Conservation (phyloP, 1,140 invertebrate genomes). For the Pogonomyrmex californicus region DNA sequence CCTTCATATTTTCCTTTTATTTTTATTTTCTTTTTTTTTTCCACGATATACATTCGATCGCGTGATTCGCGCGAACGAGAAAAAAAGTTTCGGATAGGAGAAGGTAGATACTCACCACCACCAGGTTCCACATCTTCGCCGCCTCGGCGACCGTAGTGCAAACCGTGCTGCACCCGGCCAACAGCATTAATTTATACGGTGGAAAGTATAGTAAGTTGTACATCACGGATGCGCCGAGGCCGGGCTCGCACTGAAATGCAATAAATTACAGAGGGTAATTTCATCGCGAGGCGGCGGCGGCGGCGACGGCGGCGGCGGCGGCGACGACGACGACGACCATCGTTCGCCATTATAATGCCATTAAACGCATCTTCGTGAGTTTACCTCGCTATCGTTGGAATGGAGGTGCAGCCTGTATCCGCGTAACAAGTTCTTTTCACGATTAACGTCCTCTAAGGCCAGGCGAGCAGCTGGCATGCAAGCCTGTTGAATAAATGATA, state of each 20-base stretch:
- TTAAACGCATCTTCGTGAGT: constrained; percentile 66
- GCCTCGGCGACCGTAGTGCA: constrained; percentile 99
- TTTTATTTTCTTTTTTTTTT: not conserved
- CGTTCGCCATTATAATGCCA: not conserved
- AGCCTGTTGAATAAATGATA: constrained; percentile 86
- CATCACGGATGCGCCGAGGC: constrained; percentile 98
- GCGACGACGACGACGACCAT: not conserved
- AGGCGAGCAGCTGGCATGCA: constrained; percentile 98
- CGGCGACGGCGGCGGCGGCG: not conserved
- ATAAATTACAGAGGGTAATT: constrained; percentile 46
- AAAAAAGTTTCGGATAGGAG: not conserved
- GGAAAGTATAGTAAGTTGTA: constrained; percentile 99
- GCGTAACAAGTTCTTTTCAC: constrained; percentile 94
- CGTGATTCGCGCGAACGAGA: not conserved
- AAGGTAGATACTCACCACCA: constrained; percentile 93
- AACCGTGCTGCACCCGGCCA: constrained; percentile 99
- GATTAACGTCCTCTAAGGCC: constrained; percentile 98
- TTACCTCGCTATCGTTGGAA: constrained; percentile 99
- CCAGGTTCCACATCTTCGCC: constrained; percentile 99
- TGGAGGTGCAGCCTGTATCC: constrained; percentile 97
- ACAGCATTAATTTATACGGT: constrained; percentile 97
- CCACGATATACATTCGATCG: not conserved
- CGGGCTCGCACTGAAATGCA: constrained; percentile 96
- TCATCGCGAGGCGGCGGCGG: not conserved
- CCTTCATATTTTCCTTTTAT: not conserved